These are phyloP conservation scores for Gallinago media DNA, from an alignment of 2,113 vertebrate genomes.

Conservation along the genomic window DNA sequence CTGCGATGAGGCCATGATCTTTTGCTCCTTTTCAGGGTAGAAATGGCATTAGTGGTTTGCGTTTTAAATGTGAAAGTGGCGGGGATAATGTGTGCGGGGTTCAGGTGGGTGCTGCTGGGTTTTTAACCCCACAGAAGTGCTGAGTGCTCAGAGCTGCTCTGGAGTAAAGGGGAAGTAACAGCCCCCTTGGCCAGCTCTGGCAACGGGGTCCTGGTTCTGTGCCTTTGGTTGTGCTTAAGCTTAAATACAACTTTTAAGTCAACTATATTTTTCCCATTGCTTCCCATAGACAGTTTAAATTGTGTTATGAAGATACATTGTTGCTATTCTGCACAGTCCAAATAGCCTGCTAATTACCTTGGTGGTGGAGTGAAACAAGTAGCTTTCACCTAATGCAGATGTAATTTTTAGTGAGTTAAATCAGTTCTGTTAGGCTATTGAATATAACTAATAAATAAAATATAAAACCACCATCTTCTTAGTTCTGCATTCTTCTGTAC, in stretches of 20 bases:
- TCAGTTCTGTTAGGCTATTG: not conserved
- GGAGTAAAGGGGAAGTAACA: not conserved
- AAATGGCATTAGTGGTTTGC: not conserved
- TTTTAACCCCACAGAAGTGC: not conserved
- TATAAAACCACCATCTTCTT: not conserved
- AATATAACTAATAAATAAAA: not conserved
- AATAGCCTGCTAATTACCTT: not conserved
- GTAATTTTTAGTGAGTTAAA: not conserved
- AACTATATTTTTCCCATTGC: not conserved
- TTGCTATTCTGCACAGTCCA: not conserved
- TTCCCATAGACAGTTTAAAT: not conserved
- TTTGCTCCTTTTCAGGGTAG: not conserved
- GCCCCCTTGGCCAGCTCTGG: not conserved
- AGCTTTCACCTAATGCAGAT: not conserved
- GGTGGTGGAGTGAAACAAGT: not conserved
- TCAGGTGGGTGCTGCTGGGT: not conserved
- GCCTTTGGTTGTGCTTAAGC: not conserved
- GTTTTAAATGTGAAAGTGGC: not conserved
- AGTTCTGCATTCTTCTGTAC: not conserved
- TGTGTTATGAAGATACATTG: not conserved
- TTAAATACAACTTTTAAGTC: not conserved
- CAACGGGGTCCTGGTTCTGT: not conserved
- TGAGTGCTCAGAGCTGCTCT: fast-evolving
- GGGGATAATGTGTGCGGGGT: not conserved
- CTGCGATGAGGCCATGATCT: not conserved